Base-by-base conservation (phyloP, 1,140 invertebrate genomes). In the Drosophila aff. region DNA sequence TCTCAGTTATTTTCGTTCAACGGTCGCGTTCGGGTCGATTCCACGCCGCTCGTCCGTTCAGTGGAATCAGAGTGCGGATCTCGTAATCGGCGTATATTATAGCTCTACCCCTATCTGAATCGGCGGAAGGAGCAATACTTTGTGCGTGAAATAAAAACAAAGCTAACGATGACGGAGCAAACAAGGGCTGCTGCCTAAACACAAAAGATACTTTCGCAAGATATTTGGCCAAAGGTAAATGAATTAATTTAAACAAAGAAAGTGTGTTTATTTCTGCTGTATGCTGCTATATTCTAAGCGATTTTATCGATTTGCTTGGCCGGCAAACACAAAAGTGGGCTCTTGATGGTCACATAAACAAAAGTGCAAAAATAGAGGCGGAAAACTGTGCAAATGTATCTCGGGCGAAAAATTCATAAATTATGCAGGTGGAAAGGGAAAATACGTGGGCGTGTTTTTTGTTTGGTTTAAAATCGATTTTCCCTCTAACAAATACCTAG, bases 331-430 rank as follows among this genome's bases (percentile, higher is more conserved):
- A 59, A 46, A 72, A 72, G 75, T 47, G 64, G 50, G 4, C 53
- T 46, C 57, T 66, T 59, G 61, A 82, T 82, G 66, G 61, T 59
- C 73, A 76, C 46, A 67, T 86, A 86, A 86, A 86, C 80, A 86
- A 83, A 66, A 44, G 47, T 64, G 46, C 81, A 16, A 62, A 28
- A 58, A 28, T 28, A 21, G 21, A 58, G 52, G 49, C 21, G 43
- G 31, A 58, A 43, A 58, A 31, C 15, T 18, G 9, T 33, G 44
- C 33, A 28, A 21, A 44, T 57, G 53, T 57, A 26, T 7, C n/a
- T 18, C 3, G 3, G 0, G 26, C 16, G 18, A 28, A 40, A 52
- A 41, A 64, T 60, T 36, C 15, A 58, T 72, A 58, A 49, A 50
- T 59, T 63, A 18, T 49, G 4, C 55, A 77, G 23, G 66, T 62